Base-by-base conservation (phyloP, 2,888 invertebrate genomes). In the Mythimna pallens region DNA sequence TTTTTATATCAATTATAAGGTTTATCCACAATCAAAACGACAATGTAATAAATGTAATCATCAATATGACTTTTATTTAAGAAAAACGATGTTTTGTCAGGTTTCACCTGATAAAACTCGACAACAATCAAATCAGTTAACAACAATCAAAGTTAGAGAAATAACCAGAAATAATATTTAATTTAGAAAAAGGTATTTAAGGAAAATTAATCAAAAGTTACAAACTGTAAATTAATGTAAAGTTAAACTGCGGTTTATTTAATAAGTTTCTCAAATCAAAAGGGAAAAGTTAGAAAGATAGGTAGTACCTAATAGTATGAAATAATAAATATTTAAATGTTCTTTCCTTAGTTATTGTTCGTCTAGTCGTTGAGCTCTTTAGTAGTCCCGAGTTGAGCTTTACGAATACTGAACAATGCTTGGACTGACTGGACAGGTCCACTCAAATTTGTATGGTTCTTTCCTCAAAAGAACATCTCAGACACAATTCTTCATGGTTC, bases 151-250 rank as follows among this genome's bases (percentile, higher is more conserved):
- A 9, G 7, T 36, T 36, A 36, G 25, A 10, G 8, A 54, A 25
- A 1, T n/a, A 22, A 10, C 14, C 22, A 36, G 5, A 43, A 68
- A 58, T 43, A 17, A 50, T 47, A 58, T 63, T 63, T 58, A 17
- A 17, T 61, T 61, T 43, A 52, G n/a, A 30, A 67, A 70, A 52
- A 43, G 25, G 34, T 43, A 43, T 54, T 43, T n/a, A n/a, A 43
- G n/a, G 17, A 76, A 71, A 66, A 62, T 52, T 68, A 67, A 65
- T 67, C 55, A 71, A 65, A 76, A 78, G 71, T 77, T 78, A 43
- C 57, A 25, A 72, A 65, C 61, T 34, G 7, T 34, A 34, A 65
- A 64, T 57, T 10, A 57, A 52, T 70, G 43, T 59, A 17, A 52
- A 64, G 12, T 43, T n/a, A 64, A 20, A 54, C 8, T 57, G 22